Conservation (phyloP, 2,113 vertebrate genomes). For the Phasianus colchicus region DNA sequence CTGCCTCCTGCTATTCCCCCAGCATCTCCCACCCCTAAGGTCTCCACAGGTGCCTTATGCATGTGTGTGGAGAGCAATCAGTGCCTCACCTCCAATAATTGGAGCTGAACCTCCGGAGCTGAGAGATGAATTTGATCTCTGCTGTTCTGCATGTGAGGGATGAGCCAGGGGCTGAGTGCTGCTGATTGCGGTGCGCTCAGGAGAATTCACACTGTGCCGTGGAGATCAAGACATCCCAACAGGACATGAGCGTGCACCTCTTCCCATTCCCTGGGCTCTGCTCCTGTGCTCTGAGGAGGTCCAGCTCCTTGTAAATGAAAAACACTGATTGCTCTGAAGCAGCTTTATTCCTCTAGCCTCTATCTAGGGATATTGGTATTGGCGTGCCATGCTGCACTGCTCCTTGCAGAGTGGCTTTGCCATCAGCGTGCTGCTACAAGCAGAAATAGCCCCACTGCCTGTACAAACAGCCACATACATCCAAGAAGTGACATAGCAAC, state of each 20-base stretch:
- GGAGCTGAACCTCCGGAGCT: neutral
- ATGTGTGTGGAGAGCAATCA: neutral
- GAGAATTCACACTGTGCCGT: neutral
- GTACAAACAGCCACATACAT: neutral
- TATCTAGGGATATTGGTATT: neutral
- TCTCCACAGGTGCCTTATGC: neutral
- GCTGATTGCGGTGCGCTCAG: neutral
- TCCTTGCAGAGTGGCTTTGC: neutral
- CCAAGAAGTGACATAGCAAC: neutral
- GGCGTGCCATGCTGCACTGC: neutral
- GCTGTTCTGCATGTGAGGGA: neutral
- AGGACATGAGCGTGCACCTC: neutral
- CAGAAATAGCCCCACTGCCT: neutral
- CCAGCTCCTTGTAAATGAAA: neutral
- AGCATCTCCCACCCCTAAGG: neutral
- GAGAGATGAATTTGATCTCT: neutral
- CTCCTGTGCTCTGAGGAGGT: neutral
- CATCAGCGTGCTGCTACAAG: rapidly evolving
- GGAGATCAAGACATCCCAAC: neutral
- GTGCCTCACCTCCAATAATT: neutral
- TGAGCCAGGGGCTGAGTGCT: neutral
- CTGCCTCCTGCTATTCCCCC: neutral
- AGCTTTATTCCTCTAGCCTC: neutral
- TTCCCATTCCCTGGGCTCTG: neutral
- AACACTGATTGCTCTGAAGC: neutral